Percentiles rank a stretch among this genome's conserved stretches.
phyloP scores from a whole-genome alignment of 2,888 invertebrate species.

The Sarcophaga rosellei region DNA sequence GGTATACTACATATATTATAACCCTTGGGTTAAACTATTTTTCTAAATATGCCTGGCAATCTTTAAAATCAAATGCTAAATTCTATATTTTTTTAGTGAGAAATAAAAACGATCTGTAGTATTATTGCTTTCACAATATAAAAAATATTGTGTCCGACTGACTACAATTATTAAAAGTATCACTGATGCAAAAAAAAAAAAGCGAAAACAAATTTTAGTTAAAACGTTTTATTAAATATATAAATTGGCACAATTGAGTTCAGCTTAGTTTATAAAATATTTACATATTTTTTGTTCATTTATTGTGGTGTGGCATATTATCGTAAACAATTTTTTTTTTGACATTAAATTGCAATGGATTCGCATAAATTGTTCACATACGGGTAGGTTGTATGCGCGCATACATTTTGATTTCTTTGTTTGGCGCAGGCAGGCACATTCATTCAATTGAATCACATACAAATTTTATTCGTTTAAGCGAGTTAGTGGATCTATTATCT shows the following conservation, averaged over 20 bases:
- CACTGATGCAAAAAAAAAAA: constrained; percentile 9
- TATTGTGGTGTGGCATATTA: background rate
- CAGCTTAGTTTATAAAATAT: constrained; percentile 23
- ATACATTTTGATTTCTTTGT: constrained; percentile 23
- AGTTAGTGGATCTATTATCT: constrained; percentile 17
- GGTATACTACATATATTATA: too few relatives aligned
- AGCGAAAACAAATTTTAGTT: too few relatives aligned
- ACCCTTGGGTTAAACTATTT: too few relatives aligned
- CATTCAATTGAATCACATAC: constrained; percentile 50
- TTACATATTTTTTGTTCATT: constrained; percentile 1
- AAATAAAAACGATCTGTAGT: too few relatives aligned
- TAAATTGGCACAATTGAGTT: constrained; percentile 59
- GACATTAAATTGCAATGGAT: background rate
- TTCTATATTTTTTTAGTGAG: too few relatives aligned
- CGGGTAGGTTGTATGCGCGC: background rate
- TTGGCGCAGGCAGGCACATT: constrained; percentile 57
- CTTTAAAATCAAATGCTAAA: too few relatives aligned
- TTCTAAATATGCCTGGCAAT: too few relatives aligned
- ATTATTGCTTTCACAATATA: too few relatives aligned
- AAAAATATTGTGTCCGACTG: too few relatives aligned
- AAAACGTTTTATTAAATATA: background rate
- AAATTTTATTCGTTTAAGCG: constrained; percentile 38
- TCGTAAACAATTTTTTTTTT: background rate
- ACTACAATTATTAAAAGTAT: background rate
- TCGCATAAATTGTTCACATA: background rate